Evolutionary conservation across 2,113 vertebrate genomes (phyloP), one percentile per base, ranked within the genome.

Genomic region (Phalacrocorax pelagicus): DNA sequence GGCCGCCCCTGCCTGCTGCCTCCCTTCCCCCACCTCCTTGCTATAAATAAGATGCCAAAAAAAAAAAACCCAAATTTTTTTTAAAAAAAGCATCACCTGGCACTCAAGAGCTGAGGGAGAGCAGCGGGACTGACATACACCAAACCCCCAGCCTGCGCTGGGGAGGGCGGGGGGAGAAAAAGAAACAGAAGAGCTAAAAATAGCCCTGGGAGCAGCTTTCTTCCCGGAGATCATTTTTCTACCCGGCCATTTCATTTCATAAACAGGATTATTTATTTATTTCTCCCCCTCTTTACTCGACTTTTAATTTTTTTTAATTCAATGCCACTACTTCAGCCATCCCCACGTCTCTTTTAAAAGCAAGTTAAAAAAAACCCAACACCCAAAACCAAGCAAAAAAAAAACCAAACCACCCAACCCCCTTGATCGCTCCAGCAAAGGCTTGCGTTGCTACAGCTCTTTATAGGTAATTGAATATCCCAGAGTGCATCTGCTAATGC

Each of bases 161-260:
- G 58, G 27, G 32, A 1, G 4, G 11, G 8, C 15, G 23, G 42
- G 34, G 5, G 32, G n/a, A 49, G 63, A 27, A 47, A 47, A 75
- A 93, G 93, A 93, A 93, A 81, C 61, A 96, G 92, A 81, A 81
- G 59, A 70, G 81, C 69, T 75, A 94, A 96, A 95, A 94, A 96
- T 88, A 96, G 29, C 94, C 61, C 47, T 12, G 71, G 61, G 92
- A 88, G 90, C 79, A 19, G 81, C 63, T 77, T 94, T 92, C 94
- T 94, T 95, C 78, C 70, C 17, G 5, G 88, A 95, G 80, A 91
- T 72, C 38, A 34, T 88, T 93, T 86, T 77, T 47, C 85, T 77
- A 81, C 78, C 44, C 17, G 7, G 52, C 72, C 34, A 17, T 78
- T 81, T 74, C 44, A 59, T 86, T 88, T 77, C 57, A 86, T 80